Evolutionary conservation across 2,797 vertebrate genomes (phyloP).

Genomic region (Arremon brunneinucha): DNA sequence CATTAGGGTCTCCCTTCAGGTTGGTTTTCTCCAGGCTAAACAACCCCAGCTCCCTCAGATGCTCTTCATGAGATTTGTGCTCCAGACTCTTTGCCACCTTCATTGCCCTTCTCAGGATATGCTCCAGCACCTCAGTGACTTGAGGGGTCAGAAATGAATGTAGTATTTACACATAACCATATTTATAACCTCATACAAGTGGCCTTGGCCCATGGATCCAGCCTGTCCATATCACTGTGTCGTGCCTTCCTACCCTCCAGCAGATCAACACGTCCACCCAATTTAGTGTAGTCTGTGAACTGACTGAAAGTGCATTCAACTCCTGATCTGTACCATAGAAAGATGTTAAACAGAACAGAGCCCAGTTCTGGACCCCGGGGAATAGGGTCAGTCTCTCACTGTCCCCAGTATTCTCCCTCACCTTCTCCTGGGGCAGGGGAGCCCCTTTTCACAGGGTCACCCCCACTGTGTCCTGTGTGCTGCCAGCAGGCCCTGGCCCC

Average conservation of each 20-base stretch:
- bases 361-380: fast-evolving
- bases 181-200: not conserved
- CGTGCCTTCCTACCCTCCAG: not conserved
- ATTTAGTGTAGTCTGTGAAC: not conserved
- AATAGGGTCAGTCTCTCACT: not conserved
- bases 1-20: not conserved
- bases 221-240: not conserved
- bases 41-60: not conserved
- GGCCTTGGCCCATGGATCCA: not conserved
- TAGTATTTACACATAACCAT: not conserved
- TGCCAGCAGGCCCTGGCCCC: not conserved
- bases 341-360: too few species aligned
- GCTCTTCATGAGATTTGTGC: not conserved
- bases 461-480: fast-evolving
- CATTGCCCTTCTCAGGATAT: not conserved
- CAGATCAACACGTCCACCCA: not conserved
- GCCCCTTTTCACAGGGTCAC: not conserved
- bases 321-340: not conserved
- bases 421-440: not conserved
- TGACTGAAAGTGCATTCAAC: not conserved
- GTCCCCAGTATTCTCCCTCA: not conserved
- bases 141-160: too few species aligned
- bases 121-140: not conserved
- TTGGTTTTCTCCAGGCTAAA: not conserved
- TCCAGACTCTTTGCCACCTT: too few species aligned